Evolutionary conservation across 1,140 invertebrate genomes (phyloP).

Genomic region (Scaptomyza hsui): DNA sequence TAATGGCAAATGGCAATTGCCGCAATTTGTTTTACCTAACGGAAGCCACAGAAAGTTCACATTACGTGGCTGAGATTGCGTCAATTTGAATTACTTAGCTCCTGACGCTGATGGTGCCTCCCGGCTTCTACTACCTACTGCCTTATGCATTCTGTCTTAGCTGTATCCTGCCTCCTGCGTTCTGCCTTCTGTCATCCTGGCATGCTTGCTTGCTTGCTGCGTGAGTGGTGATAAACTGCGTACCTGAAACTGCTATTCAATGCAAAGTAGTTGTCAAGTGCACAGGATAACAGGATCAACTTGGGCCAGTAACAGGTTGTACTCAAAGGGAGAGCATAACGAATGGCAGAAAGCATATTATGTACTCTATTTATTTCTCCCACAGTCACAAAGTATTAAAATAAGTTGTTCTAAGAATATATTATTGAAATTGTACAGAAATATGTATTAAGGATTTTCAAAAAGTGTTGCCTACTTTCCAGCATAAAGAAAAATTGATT

Average conservation of each 20-base stretch:
- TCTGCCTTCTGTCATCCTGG: background rate
- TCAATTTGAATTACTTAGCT: slow-evolving; percentile 54
- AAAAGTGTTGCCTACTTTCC: slow-evolving; percentile 38
- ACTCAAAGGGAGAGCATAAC: background rate
- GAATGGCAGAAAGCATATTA: background rate
- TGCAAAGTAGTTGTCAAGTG: slow-evolving; percentile 47
- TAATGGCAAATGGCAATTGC: slow-evolving; percentile 28
- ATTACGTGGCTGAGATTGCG: slow-evolving; percentile 44
- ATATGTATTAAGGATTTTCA: no score
- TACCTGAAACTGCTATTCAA: slow-evolving; percentile 47
- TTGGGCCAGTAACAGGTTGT: slow-evolving; percentile 20
- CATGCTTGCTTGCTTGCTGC: slow-evolving; percentile 1
- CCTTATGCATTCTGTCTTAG: background rate
- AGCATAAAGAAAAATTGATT: background rate
- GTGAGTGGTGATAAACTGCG: slow-evolving; percentile 42
- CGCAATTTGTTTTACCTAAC: slow-evolving; percentile 37
- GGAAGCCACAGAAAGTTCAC: slow-evolving; percentile 40
- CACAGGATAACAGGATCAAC: slow-evolving; percentile 20
- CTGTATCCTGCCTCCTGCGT: background rate
- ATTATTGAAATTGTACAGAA: background rate
- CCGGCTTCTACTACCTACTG: background rate
- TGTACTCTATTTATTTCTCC: background rate
- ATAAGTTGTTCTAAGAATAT: background rate
- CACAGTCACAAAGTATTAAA: background rate
- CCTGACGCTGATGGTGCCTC: background rate